Percentiles rank a stretch among this genome's conserved stretches.
These are phyloP conservation scores for Cheilosia scutellata DNA, from an alignment of 2,888 invertebrate genomes.

Conservation along the genomic window DNA sequence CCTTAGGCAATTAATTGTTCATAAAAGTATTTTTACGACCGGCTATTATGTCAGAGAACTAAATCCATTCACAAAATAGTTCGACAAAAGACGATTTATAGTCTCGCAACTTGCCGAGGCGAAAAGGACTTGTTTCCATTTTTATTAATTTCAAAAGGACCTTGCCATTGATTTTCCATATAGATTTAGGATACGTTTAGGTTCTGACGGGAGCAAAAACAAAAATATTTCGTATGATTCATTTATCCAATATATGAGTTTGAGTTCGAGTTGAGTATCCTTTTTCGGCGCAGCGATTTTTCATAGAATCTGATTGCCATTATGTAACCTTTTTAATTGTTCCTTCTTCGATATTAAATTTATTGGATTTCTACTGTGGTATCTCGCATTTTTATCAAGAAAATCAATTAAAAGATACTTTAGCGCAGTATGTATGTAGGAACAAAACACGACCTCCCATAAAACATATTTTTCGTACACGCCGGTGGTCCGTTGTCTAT, in stretches of 20 bases:
- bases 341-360: slow-evolving; percentile 24
- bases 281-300: slow-evolving; percentile 22
- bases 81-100: slow-evolving; percentile 24
- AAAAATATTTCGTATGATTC: slow-evolving; percentile 14
- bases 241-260: slow-evolving; percentile 4
- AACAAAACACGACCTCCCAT: slow-evolving; percentile 40
- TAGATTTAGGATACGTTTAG: background rate
- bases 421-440: slow-evolving; percentile 43
- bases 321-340: slow-evolving; percentile 32
- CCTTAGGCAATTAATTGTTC: slow-evolving; percentile 55
- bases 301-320: slow-evolving; percentile 15
- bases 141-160: slow-evolving; percentile 21
- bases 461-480: slow-evolving; percentile 8
- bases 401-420: slow-evolving; percentile 51
- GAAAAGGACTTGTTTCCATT: slow-evolving; percentile 17
- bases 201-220: background rate
- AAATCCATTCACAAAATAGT: slow-evolving; percentile 53
- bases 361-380: slow-evolving; percentile 26
- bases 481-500: slow-evolving; percentile 46
- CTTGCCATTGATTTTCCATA: background rate
- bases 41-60: slow-evolving; percentile 29
- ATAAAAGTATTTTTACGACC: slow-evolving; percentile 58
- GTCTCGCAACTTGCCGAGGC: slow-evolving; percentile 3
- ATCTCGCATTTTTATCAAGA: slow-evolving; percentile 14
- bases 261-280: background rate